Evolutionary conservation across 2,888 invertebrate species (phyloP).

Genomic region (Cenopis cana): DNA sequence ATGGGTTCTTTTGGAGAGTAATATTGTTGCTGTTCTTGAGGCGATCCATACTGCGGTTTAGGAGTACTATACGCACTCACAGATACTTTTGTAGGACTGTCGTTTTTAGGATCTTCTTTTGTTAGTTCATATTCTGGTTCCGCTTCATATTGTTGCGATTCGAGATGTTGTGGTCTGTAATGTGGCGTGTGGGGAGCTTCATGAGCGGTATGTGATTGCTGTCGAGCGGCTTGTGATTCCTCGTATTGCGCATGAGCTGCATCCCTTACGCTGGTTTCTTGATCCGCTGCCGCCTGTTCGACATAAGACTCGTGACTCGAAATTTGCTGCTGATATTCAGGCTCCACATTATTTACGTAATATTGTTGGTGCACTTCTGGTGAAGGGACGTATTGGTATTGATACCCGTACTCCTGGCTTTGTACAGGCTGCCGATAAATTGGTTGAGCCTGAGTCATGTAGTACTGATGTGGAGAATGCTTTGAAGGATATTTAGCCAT

Average conservation of each 20-base stretch:
- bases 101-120: constrained; percentile 45
- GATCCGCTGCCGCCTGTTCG: constrained; percentile 52
- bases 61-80: constrained; percentile 26
- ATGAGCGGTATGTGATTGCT: constrained; percentile 49
- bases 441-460: constrained; percentile 63
- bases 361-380: constrained; percentile 61
- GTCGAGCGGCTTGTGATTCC: constrained; percentile 51
- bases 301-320: constrained; percentile 52
- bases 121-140: constrained; percentile 54
- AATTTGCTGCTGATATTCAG: constrained; percentile 64
- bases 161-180: constrained; percentile 53
- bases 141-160: constrained; percentile 45
- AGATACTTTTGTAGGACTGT: constrained; percentile 31
- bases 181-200: constrained; percentile 52
- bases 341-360: constrained; percentile 65
- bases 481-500: constrained; percentile 77
- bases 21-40: constrained; percentile 55
- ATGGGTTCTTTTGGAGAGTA: constrained; percentile 56
- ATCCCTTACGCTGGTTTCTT: constrained; percentile 47
- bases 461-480: constrained; percentile 65
- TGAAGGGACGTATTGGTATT: constrained; percentile 68
- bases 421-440: constrained; percentile 65
- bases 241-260: constrained; percentile 57
- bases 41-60: constrained; percentile 45
- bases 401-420: constrained; percentile 70